Evolutionary conservation across 1,140 invertebrate genomes (phyloP), one percentile per base, ranked within the genome.

Genomic region (Amphibalanus amphitrite): DNA sequence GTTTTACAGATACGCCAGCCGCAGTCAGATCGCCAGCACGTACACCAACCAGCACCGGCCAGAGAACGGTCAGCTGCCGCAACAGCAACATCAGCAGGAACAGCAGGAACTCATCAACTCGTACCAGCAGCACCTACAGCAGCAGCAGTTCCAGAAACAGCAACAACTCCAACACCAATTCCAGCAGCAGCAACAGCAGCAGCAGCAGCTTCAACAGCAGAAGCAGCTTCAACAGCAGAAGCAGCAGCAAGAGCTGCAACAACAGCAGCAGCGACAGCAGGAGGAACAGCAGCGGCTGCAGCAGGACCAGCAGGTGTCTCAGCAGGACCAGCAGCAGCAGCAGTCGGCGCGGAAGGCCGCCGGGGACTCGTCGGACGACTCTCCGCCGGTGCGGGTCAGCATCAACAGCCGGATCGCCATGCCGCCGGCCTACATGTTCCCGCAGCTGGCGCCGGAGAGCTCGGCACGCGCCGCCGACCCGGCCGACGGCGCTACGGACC

Each of bases 401-500:
- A 88, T 87, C 76, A 89, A 87, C 76, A 82, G 88, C 70, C 81
- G 87, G 67, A 91, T 88, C 75, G 90, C 91, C 80, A 89, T 92
- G 86, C 89, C 89, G 40, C 89, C 89, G 26, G 85, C 88, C 28
- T 90, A 90, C 78, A 81, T 90, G 64, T 91, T 90, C 79, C 87
- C 88, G 28, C 89, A 91, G 80, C 38, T 38, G 38, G 38, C 38
- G 38, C 38, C 38, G 70, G 85, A 84, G 59, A 84, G 84, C 65
- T 83, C 84, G 13, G 82, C 82, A 79, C 81, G 86, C 72, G 79
- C 85, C 75, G 80, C 80, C 1, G 82, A 83, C 65, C 10, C n/a
- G 3, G 69, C n/a, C n/a, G 74, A 73, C 3, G 65, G 71, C n/a
- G 29, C 67, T 15, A 10, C 69, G 6, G 38, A 17, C 38, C 6